Evolutionary conservation across 1,140 invertebrate genomes (phyloP).

Genomic region (Homalodisca vitripennis): DNA sequence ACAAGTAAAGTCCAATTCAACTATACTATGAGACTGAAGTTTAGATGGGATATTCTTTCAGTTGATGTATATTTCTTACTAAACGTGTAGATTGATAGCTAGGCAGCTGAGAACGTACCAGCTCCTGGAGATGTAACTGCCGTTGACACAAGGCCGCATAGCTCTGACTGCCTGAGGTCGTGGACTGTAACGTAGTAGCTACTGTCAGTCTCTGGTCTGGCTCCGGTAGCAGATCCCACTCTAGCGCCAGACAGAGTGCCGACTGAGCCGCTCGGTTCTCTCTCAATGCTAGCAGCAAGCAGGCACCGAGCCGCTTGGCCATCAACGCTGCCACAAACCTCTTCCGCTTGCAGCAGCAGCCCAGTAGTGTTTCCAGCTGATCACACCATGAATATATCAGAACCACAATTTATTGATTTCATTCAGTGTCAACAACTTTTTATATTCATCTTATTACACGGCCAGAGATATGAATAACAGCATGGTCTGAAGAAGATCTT

Average conservation of each 20-base stretch:
- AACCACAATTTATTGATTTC: too few relatives aligned
- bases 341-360: conserved; percentile 78
- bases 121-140: conserved; percentile 71
- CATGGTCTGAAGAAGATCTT: too few relatives aligned
- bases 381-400: conserved; percentile 36
- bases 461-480: too few relatives aligned
- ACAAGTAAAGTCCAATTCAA: too few relatives aligned
- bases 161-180: conserved; percentile 64
- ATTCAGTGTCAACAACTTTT: too few relatives aligned
- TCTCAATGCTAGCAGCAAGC: conserved; percentile 70
- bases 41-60: too few relatives aligned
- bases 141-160: conserved; percentile 73
- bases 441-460: too few relatives aligned
- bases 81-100: not conserved
- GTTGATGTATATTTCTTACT: too few relatives aligned
- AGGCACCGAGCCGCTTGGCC: conserved; percentile 68
- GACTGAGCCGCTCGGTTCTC: conserved; percentile 68
- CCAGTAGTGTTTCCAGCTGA: conserved; percentile 69
- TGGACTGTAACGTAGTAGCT: conserved; percentile 78
- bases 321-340: conserved; percentile 69
- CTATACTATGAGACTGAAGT: too few relatives aligned
- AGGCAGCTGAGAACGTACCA: conserved; percentile 53
- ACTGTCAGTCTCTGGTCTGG: conserved; percentile 73
- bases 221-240: conserved; percentile 69
- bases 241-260: conserved; percentile 76